These are phyloP conservation scores for Chaetodon auriga DNA, from an alignment of 2,113 vertebrate species.

Conservation along the genomic window DNA sequence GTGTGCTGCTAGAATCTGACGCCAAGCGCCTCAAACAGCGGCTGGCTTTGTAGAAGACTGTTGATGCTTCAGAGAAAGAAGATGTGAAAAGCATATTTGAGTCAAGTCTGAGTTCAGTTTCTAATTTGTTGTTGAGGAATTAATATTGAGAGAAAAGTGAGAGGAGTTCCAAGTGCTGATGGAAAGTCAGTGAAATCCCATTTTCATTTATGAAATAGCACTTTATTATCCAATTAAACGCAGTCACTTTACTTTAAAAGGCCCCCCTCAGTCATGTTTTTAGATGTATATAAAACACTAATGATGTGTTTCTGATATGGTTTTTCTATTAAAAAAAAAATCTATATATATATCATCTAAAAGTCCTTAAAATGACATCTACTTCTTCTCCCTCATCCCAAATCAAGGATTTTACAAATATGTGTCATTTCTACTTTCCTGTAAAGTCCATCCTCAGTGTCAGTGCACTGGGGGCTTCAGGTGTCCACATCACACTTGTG, in stretches of 20 bases:
- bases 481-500: too few species aligned
- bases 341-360: too few species aligned
- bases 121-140: conserved; percentile 20
- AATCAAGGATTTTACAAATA: too few species aligned
- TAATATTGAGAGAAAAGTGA: background rate
- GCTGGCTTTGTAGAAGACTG: background rate
- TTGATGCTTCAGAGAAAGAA: conserved; percentile 4
- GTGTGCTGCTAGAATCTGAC: background rate
- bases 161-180: background rate
- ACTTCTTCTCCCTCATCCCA: too few species aligned
- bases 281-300: too few species aligned
- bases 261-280: too few species aligned
- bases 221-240: background rate
- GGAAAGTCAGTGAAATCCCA: background rate
- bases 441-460: too few species aligned
- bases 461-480: too few species aligned
- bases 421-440: too few species aligned
- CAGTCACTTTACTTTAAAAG: background rate
- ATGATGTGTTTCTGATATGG: too few species aligned
- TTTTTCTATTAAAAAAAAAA: too few species aligned
- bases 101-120: conserved; percentile 18
- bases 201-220: background rate
- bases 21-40: background rate
- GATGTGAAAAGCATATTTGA: background rate
- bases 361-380: too few species aligned